Evolutionary conservation across 2,888 invertebrate genomes (phyloP).

Genomic region (Heterodera filipjevi): DNA sequence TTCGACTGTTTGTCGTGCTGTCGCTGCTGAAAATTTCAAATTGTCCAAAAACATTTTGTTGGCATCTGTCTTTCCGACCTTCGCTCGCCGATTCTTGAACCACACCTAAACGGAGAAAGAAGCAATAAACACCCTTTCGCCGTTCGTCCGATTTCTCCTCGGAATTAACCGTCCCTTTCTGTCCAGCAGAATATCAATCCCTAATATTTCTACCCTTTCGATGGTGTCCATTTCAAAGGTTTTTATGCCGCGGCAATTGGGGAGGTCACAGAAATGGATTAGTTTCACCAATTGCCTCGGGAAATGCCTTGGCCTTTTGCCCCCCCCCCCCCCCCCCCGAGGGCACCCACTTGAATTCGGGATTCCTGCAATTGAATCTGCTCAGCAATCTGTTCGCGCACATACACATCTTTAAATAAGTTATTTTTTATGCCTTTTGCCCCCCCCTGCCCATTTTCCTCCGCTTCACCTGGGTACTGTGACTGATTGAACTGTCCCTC

Average conservation of each 20-base stretch:
- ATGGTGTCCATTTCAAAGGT: constrained; percentile 29
- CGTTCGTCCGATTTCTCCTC: neutral
- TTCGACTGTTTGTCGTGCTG: constrained; percentile 60
- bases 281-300: neutral
- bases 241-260: neutral
- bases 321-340: neutral
- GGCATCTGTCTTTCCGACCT: constrained; percentile 27
- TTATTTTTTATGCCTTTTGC: too few relatives aligned
- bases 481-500: constrained; percentile 43
- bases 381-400: constrained; percentile 57
- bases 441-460: neutral
- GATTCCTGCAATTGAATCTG: constrained; percentile 59
- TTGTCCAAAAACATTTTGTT: neutral
- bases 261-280: neutral
- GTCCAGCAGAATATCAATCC: neutral
- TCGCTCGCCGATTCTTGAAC: constrained; percentile 63
- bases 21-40: constrained; percentile 40
- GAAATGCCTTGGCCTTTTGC: neutral
- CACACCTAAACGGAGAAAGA: constrained; percentile 53
- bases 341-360: constrained; percentile 54
- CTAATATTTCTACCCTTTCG: neutral
- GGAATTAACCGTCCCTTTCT: neutral
- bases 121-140: neutral
- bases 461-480: constrained; percentile 40
- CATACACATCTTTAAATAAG: constrained; percentile 52